Evolutionary conservation across 2,888 invertebrate species (phyloP).

Genomic region (Calameuta pallipes): DNA sequence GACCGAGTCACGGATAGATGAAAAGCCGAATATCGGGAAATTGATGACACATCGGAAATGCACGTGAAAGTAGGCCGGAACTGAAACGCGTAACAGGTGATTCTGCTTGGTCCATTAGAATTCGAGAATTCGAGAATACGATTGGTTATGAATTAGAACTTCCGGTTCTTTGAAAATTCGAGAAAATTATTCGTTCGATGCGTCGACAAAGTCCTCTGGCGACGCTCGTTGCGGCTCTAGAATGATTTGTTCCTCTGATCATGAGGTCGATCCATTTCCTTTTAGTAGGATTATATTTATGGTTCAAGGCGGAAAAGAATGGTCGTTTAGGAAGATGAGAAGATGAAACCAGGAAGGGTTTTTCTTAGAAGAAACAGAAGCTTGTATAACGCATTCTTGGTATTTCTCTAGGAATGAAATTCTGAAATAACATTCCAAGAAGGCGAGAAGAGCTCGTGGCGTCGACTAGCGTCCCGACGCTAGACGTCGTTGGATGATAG

Average conservation of each 20-base stretch:
- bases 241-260: neutral
- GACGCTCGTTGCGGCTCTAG: neutral
- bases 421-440: slow-evolving; percentile 17
- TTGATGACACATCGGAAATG: slow-evolving; percentile 3
- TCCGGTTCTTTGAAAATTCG: neutral
- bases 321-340: neutral
- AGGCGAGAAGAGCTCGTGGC: slow-evolving; percentile 11
- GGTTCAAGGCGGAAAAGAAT: neutral
- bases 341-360: neutral
- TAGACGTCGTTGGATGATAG: neutral
- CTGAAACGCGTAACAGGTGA: slow-evolving; percentile 4
- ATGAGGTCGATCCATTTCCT: neutral
- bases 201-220: neutral
- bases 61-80: slow-evolving; percentile 5
- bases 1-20: neutral
- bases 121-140: neutral
- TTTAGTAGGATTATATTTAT: neutral
- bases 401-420: slow-evolving; percentile 17
- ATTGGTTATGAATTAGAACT: neutral
- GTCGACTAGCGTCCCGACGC: neutral
- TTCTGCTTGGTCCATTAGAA: neutral
- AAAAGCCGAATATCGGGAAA: slow-evolving; percentile 4
- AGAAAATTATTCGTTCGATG: neutral
- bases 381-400: slow-evolving; percentile 12
- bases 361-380: neutral